Evolutionary conservation across 2,113 vertebrate genomes (phyloP), one percentile per base, ranked within the genome.

Genomic region (Beaufortia kweichowensis): DNA sequence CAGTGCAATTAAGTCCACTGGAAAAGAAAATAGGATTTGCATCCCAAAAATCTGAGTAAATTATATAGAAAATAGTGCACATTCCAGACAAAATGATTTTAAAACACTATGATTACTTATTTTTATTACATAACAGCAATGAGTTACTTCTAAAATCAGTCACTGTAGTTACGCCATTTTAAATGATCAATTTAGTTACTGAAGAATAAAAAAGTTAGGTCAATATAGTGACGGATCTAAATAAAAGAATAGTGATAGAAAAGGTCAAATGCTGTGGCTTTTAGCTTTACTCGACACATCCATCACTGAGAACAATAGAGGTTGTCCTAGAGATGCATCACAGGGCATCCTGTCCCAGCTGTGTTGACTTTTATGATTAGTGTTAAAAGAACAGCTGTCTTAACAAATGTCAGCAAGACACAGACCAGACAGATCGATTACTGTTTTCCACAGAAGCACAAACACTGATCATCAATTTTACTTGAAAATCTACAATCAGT

Each of bases 291-390:
- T 35, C 26, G n/a, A 23, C 35, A 33, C 83, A 88, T 89, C 89
- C 85, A 89, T 90, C 88, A 88, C 14, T 15, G 6, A 17, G 41
- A 84, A 86, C 79, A 87, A 86, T 73, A 29, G 28, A 79, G 4
- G 6, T 7, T 41, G 60, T 57, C 59, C 26, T 50, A 53, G 11
- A 66, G 10, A 41, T 50, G 53, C 59, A 59, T 35, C 39, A 75
- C 15, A 24, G 62, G 28, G 28, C n/a, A n/a, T 75, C 73, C 76
- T 50, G 79, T 23, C 50, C 81, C 90, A 91, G 87, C 90, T 90
- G 88, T 86, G 91, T 92, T 90, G 91, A 86, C 81, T 84, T 84
- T 90, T 84, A 83, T 84, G 87, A 92, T 90, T 83, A 62, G 70
- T 33, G 64, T 14, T 41, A 24, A 67, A 76, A 55, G 78, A 75